Evolutionary conservation across 2,113 vertebrate species (phyloP).

Genomic region (Acrocephalus arundinaceus): DNA sequence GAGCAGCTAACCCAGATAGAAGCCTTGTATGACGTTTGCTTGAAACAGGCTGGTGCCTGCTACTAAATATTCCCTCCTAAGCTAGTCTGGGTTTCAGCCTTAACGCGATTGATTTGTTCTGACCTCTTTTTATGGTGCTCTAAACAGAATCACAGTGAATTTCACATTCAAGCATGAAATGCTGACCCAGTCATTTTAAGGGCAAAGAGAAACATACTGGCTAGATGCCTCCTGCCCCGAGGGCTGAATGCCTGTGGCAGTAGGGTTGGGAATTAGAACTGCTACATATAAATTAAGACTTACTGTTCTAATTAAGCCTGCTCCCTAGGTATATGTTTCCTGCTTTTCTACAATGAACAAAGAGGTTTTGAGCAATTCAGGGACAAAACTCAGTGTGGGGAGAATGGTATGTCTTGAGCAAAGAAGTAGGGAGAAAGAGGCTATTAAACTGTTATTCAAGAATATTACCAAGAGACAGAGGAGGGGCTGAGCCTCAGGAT

Average conservation of each 20-base stretch:
- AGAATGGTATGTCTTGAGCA: neutral
- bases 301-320: conserved; percentile 46
- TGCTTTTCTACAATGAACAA: neutral
- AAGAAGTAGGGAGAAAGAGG: neutral
- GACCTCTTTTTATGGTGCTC: conserved; percentile 68
- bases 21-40: conserved; percentile 1
- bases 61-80: conserved; percentile 62
- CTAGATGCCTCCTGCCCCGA: conserved; percentile 31
- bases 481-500: neutral
- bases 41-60: conserved; percentile 56
- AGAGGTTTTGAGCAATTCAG: neutral
- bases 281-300: conserved; percentile 41
- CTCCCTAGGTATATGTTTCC: conserved; percentile 14
- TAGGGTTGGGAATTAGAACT: conserved; percentile 18
- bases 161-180: conserved; percentile 66
- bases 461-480: neutral
- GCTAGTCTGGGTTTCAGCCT: conserved; percentile 56
- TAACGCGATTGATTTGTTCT: conserved; percentile 64
- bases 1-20: conserved; percentile 41
- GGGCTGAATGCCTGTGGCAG: conserved; percentile 33
- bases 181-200: conserved; percentile 67
- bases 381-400: neutral
- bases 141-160: conserved; percentile 66
- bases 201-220: conserved; percentile 49
- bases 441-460: neutral